These are phyloP conservation scores for Melierax canorus DNA, from an alignment of 2,113 vertebrate species.

Conservation along the genomic window DNA sequence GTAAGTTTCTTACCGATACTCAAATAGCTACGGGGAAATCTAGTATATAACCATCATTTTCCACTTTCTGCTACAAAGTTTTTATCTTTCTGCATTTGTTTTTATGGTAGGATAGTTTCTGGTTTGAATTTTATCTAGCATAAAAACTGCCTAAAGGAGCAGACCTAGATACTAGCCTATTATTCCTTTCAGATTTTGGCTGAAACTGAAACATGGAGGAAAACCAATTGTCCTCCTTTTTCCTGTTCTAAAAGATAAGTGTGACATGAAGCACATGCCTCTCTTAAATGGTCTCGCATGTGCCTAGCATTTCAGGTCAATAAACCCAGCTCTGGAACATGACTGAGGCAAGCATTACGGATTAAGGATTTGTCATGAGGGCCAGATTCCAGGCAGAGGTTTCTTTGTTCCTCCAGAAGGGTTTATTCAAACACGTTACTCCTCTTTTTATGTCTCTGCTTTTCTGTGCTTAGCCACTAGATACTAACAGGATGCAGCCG, in stretches of 20 bases:
- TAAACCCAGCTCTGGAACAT: constrained; percentile 2
- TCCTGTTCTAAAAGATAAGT: constrained; percentile 57
- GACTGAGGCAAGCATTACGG: background rate
- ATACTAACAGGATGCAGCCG: background rate
- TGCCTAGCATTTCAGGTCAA: constrained; percentile 22
- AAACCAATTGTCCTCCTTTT: constrained; percentile 58
- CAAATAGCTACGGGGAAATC: background rate
- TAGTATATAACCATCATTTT: background rate
- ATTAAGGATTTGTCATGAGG: background rate
- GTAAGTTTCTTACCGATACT: background rate
- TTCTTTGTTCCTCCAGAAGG: constrained; percentile 35
- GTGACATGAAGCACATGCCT: constrained; percentile 62
- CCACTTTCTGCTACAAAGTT: constrained; percentile 9
- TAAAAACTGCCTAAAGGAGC: constrained; percentile 32
- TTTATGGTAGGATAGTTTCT: constrained; percentile 26
- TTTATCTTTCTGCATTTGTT: constrained; percentile 29
- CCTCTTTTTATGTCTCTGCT: background rate
- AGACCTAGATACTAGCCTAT: background rate
- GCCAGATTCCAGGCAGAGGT: background rate
- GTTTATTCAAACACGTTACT: background rate
- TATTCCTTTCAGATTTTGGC: constrained; percentile 50
- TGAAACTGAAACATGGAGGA: constrained; percentile 20
- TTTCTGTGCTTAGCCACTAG: background rate
- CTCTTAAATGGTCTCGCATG: background rate
- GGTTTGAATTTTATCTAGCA: constrained; percentile 47